phyloP scores from a whole-genome alignment of 2,113 vertebrate species.

The Mellivora capensis region DNA sequence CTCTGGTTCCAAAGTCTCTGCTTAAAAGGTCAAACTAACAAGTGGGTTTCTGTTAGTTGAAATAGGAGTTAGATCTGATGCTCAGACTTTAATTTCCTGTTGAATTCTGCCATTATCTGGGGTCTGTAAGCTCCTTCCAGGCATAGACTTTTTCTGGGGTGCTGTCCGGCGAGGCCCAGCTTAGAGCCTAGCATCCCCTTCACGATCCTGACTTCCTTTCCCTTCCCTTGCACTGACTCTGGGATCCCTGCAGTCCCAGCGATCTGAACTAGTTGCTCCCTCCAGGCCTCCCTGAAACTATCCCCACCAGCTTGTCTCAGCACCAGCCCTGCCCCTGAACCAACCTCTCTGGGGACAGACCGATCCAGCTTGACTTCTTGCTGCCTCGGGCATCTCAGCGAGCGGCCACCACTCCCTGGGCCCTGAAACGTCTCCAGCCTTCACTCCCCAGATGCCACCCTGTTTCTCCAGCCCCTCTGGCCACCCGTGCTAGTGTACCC shows the following conservation, averaged over 20 bases:
- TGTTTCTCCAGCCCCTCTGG: neutral
- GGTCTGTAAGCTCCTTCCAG: neutral
- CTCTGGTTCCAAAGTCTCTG: neutral
- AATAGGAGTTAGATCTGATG: neutral
- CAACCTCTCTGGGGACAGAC: neutral
- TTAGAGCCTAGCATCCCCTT: neutral
- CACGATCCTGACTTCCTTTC: neutral
- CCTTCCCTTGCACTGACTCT: neutral
- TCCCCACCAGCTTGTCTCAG: neutral
- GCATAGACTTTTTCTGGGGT: neutral
- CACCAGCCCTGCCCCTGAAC: neutral
- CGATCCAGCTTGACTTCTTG: neutral
- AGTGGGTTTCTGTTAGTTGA: neutral
- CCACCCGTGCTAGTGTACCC: neutral
- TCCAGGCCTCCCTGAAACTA: neutral
- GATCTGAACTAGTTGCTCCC: neutral
- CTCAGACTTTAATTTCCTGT: neutral
- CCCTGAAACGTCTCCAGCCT: neutral
- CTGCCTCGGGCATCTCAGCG: neutral
- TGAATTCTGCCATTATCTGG: neutral
- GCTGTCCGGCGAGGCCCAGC: neutral
- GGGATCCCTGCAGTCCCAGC: no score
- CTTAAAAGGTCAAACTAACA: neutral
- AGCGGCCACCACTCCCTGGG: neutral
- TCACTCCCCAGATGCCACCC: neutral